Conservation (phyloP, 1,140 invertebrate species). For the Drosophila parvula region DNA sequence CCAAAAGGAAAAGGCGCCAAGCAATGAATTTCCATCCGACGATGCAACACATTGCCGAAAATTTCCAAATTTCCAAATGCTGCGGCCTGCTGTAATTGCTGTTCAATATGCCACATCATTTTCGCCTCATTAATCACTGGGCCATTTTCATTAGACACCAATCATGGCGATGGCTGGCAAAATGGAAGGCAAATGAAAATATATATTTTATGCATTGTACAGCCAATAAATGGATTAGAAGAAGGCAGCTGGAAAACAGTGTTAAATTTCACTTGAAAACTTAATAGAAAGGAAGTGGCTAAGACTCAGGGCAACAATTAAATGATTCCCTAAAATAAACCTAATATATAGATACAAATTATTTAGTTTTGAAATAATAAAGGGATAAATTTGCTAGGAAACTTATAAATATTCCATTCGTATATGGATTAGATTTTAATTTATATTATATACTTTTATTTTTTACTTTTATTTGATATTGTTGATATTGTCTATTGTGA, state of each 20-base stretch:
- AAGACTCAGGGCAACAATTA: background rate
- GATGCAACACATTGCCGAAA: conserved; percentile 65
- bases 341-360: background rate
- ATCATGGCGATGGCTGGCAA: conserved; percentile 7
- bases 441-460: too few species aligned
- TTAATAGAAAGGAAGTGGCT: background rate
- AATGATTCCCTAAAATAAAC: background rate
- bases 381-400: background rate
- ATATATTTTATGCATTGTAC: conserved; percentile 41
- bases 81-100: conserved; percentile 52
- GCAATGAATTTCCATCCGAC: background rate
- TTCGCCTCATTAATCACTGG: conserved; percentile 77
- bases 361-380: background rate
- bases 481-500: too few species aligned
- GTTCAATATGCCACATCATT: conserved; percentile 79
- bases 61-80: conserved; percentile 10
- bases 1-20: conserved; percentile 12
- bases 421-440: background rate
- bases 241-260: conserved; percentile 10
- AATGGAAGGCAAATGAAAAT: conserved; percentile 48
- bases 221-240: conserved; percentile 12
- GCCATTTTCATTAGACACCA: conserved; percentile 65
- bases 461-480: too few species aligned
- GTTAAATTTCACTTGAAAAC: background rate
- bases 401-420: background rate